A percentile compares a stretch with the other conserved stretches of the same genome.
phyloP scores from a whole-genome alignment of 2,797 vertebrate genomes.

The Premnoplex brunnescens region DNA sequence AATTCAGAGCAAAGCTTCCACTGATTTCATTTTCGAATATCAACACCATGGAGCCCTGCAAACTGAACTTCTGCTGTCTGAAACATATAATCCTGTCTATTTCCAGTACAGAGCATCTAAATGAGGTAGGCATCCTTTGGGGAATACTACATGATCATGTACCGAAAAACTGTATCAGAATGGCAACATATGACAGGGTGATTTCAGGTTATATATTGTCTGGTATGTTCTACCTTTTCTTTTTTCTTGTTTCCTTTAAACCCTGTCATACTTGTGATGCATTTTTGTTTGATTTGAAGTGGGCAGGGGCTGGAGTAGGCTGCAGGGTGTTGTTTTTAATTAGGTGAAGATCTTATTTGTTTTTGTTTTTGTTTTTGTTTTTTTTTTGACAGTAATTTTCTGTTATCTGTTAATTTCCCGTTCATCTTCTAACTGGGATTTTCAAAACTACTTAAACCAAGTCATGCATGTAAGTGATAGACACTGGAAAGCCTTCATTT shows the following conservation, averaged over 20 bases:
- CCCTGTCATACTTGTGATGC: background rate
- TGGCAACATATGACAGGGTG: background rate
- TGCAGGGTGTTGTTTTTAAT: background rate
- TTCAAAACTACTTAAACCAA: background rate
- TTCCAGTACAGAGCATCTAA: background rate
- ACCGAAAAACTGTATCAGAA: background rate
- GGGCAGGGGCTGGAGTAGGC: fast-evolving
- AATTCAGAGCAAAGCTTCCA: background rate
- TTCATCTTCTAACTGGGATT: background rate
- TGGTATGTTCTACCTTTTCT: background rate
- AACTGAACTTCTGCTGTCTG: background rate
- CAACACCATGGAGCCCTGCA: background rate
- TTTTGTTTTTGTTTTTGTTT: too few relatives aligned
- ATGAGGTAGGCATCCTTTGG: background rate
- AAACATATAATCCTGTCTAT: background rate
- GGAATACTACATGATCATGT: fast-evolving
- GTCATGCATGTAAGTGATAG: background rate
- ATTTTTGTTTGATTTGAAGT: background rate
- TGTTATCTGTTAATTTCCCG: background rate
- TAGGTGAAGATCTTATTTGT: background rate
- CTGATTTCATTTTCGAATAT: background rate
- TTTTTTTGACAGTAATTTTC: background rate
- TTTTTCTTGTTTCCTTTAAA: background rate
- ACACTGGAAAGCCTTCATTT: background rate
- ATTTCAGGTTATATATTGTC: background rate